These are phyloP conservation scores for Apteryx owenii DNA, from an alignment of 2,113 vertebrate genomes.

Conservation along the genomic window DNA sequence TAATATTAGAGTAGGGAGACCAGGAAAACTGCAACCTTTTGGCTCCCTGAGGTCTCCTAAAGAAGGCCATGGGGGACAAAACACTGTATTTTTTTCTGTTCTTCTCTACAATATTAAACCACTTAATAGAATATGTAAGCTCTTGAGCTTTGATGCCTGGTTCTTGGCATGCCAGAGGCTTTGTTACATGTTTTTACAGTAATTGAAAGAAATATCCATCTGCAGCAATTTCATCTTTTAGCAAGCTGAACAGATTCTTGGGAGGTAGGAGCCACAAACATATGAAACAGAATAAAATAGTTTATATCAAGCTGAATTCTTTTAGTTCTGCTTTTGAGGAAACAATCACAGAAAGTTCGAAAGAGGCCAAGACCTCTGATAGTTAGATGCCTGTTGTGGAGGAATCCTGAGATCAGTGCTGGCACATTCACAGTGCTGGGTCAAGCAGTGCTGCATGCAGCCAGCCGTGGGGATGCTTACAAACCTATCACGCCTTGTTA, in stretches of 20 bases:
- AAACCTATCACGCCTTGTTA: background rate
- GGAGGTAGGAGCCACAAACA: conserved; percentile 43
- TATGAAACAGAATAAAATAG: conserved; percentile 57
- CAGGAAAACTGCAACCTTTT: conserved; percentile 39
- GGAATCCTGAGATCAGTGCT: background rate
- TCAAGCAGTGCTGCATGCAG: background rate
- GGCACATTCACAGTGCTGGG: background rate
- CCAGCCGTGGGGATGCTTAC: background rate
- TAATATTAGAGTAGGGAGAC: conserved; percentile 53
- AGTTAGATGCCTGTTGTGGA: background rate
- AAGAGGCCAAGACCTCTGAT: background rate
- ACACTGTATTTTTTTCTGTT: conserved; percentile 37
- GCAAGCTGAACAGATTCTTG: conserved; percentile 64
- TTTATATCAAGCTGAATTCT: conserved; percentile 43
- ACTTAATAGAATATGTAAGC: conserved; percentile 67
- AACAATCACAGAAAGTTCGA: conserved; percentile 9
- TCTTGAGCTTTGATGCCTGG: conserved; percentile 62
- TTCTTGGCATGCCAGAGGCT: conserved; percentile 65
- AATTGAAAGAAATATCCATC: conserved; percentile 69
- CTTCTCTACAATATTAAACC: conserved; percentile 58
- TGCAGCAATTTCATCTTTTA: conserved; percentile 68
- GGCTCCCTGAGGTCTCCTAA: conserved; percentile 22
- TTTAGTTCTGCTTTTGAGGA: conserved; percentile 61
- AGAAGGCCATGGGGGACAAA: conserved; percentile 29
- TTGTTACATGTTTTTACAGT: conserved; percentile 67